Conservation (phyloP, 2,888 invertebrate genomes). For the Herminia tarsipennalis region DNA sequence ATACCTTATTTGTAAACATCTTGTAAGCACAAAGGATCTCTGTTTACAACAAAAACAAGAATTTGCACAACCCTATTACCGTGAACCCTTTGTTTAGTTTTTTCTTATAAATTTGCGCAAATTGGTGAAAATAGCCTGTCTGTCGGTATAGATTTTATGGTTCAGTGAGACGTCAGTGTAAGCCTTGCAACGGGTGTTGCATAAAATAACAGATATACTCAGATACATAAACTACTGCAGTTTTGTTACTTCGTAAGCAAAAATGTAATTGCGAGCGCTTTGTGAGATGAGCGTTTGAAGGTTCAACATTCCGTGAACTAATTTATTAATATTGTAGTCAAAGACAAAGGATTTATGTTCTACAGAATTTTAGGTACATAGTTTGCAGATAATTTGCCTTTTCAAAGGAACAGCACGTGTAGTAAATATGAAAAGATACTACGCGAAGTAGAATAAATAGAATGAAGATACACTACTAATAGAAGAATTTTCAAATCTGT, state of each 20-base stretch:
- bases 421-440: constrained; percentile 4
- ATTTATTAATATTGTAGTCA: constrained; percentile 37
- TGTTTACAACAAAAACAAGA: constrained; percentile 70
- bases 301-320: constrained; percentile 29
- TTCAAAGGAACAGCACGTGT: constrained; percentile 14
- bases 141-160: constrained; percentile 41
- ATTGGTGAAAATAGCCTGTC: constrained; percentile 64
- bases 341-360: constrained; percentile 35
- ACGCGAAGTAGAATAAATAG: too few species aligned
- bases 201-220: constrained; percentile 5
- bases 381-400: constrained; percentile 22
- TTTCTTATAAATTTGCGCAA: constrained; percentile 53
- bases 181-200: constrained; percentile 8
- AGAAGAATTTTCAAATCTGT: constrained; percentile 22
- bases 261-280: constrained; percentile 29
- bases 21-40: constrained; percentile 74
- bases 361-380: constrained; percentile 15
- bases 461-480: too few species aligned
- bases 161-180: constrained; percentile 19
- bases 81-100: constrained; percentile 70
- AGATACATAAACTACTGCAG: constrained; percentile 7
- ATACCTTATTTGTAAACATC: constrained; percentile 83
- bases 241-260: constrained; percentile 11
- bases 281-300: constrained; percentile 25
- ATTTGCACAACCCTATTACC: constrained; percentile 81